Conservation (phyloP, 2,797 vertebrate genomes). For the Hemibagrus guttatus region DNA sequence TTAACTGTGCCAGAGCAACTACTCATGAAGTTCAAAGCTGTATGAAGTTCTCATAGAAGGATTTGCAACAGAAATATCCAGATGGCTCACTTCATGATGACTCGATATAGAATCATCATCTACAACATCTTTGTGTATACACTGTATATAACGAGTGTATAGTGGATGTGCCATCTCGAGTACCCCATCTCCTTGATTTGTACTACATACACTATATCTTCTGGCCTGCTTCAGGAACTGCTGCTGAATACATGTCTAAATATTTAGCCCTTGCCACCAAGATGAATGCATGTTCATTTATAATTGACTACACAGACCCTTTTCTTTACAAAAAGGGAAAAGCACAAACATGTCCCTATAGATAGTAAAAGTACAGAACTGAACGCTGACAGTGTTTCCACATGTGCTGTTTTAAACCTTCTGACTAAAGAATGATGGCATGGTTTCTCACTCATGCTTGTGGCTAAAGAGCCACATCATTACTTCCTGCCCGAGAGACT, state of each 20-base stretch:
- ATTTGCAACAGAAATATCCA: neutral
- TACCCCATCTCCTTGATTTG: neutral
- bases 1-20: conserved; percentile 12
- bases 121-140: conserved; percentile 14
- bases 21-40: conserved; percentile 19
- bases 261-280: conserved; percentile 43
- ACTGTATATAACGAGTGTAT: conserved; percentile 12
- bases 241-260: conserved; percentile 47
- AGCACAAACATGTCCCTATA: neutral
- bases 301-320: neutral
- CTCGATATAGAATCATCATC: conserved; percentile 5
- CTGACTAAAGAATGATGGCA: conserved; percentile 1
- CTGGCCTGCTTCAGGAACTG: conserved; percentile 16
- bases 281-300: conserved; percentile 44
- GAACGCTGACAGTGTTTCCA: conserved; percentile 1
- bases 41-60: neutral
- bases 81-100: conserved; percentile 21
- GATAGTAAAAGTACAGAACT: conserved; percentile 6
- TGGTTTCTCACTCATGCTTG: conserved; percentile 9
- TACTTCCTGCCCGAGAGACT: neutral
- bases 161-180: neutral
- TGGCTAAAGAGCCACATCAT: conserved; percentile 15
- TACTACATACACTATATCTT: neutral
- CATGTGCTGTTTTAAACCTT: conserved; percentile 1
- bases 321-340: neutral